Base-by-base conservation (phyloP, 2,797 vertebrate genomes). In the Anguilla marmorata region DNA sequence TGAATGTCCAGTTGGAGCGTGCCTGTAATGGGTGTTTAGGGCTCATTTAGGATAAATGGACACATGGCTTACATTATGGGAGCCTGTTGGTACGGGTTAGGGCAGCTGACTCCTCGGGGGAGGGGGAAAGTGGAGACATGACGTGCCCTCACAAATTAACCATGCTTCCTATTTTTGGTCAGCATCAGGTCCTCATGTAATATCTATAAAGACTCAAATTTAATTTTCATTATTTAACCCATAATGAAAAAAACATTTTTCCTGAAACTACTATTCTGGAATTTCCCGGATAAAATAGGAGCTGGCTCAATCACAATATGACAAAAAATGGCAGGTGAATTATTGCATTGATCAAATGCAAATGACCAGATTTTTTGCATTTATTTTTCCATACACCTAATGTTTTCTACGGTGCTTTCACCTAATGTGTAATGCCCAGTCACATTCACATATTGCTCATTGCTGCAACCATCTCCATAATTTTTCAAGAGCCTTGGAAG, bases 61-160 rank as follows among this genome's bases (percentile, higher is more conserved):
- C 89, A 90, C 41, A 84, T 86, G 91, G 87, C 85, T 91, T 56
- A 50, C 48, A 85, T 90, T 91, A 86, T 83, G 86, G 41, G 79
- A 82, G 79, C 21, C 41, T 12, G 5, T 82, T 11, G 24, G 79
- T n/a, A 12, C 2, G 24, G 79, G 9, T 24, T 19, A 24, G 79
- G 41, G 41, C 76, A 9, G 37, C 41, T 37, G 21, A 12, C 4
- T 80, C 37, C 30, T 14, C 21, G 16, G 76, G 37, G 41, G 24
- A 21, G 79, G 33, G 69, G 16, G 12, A 45, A 4, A 50, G 79
- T 50, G 79, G 79, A 21, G 45, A 50, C 21, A 14, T n/a, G 45
- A 82, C 41, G 3, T 5, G 21, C 45, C 79, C 76, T 80, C 76
- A 3, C 76, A 48, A 82, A 82, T 33, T 21, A 30, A 24, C 41